Evolutionary conservation across 2,797 vertebrate species (phyloP).

Genomic region (Champsocephalus gunnari): DNA sequence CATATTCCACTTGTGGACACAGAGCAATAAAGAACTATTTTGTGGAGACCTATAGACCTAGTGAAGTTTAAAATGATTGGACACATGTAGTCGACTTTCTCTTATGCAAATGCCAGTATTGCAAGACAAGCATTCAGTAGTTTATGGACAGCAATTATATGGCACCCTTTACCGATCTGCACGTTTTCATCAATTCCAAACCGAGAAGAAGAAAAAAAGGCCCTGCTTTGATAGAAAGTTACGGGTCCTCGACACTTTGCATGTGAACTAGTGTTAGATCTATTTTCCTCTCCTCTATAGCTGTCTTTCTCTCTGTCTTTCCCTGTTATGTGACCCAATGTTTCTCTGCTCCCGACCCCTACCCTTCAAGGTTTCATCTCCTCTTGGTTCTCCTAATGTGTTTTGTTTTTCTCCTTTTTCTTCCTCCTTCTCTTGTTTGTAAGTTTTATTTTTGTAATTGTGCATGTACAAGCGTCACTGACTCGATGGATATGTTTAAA

Average conservation of each 20-base stretch:
- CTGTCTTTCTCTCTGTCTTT: constrained; percentile 85
- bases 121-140: constrained; percentile 89
- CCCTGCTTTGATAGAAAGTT: constrained; percentile 91
- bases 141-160: constrained; percentile 94
- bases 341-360: constrained; percentile 64
- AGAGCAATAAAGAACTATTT: constrained; percentile 88
- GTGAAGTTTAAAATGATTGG: constrained; percentile 83
- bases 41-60: constrained; percentile 87
- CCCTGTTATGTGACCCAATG: constrained; percentile 83
- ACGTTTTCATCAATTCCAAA: constrained; percentile 99
- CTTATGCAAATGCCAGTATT: constrained; percentile 91
- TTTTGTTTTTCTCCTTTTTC: constrained; percentile 78
- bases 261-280: constrained; percentile 99
- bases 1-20: constrained; percentile 85
- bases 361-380: constrained; percentile 73
- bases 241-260: constrained; percentile 97
- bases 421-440: constrained; percentile 88
- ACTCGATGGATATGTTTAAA: constrained; percentile 99
- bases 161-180: constrained; percentile 98
- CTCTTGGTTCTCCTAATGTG: constrained; percentile 79
- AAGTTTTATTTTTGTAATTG: constrained; percentile 99
- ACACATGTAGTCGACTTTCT: constrained; percentile 87
- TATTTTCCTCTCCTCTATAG: constrained; percentile 87
- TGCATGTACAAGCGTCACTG: constrained; percentile 99
- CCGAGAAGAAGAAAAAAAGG: constrained; percentile 84